Base-by-base conservation (phyloP, 2,113 vertebrate genomes). In the Asarcornis scutulata region DNA sequence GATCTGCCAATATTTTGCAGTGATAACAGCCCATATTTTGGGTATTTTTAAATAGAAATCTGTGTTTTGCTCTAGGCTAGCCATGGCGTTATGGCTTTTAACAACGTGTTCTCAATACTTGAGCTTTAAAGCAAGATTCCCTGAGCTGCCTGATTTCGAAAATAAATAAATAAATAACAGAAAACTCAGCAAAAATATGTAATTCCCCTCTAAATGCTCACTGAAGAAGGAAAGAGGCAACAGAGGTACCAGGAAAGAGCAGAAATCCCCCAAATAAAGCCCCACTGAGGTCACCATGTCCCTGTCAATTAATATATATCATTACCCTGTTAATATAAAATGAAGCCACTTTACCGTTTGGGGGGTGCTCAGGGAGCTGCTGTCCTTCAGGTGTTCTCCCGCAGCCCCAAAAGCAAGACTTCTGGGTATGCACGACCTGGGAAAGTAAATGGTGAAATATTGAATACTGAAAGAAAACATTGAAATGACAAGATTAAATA, bases 341-440 rank as follows among this genome's bases (percentile, higher is more conserved):
- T 4, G 11, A 87, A 93, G 77, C 63, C 36, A 7, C 27, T 96
- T 98, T 97, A 98, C 97, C 79, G 78, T 96, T 95, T n/a, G 20
- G n/a, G 81, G 97, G 94, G 94, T 91, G 89, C 92, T 93, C 36
- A 3, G 34, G 87, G 95, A 95, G 93, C 95, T 14, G 7, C 67
- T 66, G 92, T 74, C 89, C 95, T 94, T 89, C 56, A 94, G 95
- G 88, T 2, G 34, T 93, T 50, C 55, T 87, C 75, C 91, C 9
- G 31, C 46, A 42, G 62, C 94, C 79, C 68, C 13, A 0, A 85
- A 91, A 93, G 9, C 68, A 55, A n/a, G 93, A 83, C 78, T 58
- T 36, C 53, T 87, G 91, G 32, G 83, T 55, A 48, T 83, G 82
- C 83, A 63, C 60, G 76, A 59, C 85, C 95, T 83, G 73, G n/a